A percentile compares a stretch with the other conserved stretches of the same genome.
phyloP scores from a whole-genome alignment of 2,113 vertebrate genomes.

The Rhombomys opimus region DNA sequence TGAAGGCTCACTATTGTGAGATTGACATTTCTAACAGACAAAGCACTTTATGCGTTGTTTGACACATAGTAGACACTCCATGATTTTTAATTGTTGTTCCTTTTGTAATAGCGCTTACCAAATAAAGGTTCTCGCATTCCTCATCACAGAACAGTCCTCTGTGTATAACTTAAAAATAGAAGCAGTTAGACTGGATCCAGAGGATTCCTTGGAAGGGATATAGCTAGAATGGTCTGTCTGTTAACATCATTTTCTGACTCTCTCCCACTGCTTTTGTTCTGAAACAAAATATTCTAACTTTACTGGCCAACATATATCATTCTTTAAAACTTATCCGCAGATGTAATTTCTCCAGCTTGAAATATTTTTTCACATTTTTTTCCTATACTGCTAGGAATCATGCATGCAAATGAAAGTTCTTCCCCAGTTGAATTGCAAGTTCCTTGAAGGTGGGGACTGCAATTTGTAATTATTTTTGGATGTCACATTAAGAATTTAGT shows the following conservation, averaged over 20 bases:
- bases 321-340: slow-evolving; percentile 2
- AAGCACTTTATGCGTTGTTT: neutral
- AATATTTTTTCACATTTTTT: slow-evolving; percentile 40
- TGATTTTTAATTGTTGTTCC: slow-evolving; percentile 51
- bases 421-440: slow-evolving; percentile 9
- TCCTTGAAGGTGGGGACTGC: slow-evolving; percentile 10
- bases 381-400: slow-evolving; percentile 21
- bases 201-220: neutral
- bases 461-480: slow-evolving; percentile 32
- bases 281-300: slow-evolving; percentile 50
- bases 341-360: neutral
- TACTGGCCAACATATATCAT: slow-evolving; percentile 13
- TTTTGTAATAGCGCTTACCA: slow-evolving; percentile 42
- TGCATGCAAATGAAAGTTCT: neutral
- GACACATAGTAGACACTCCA: neutral
- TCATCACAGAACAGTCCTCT: slow-evolving; percentile 16
- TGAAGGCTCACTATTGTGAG: slow-evolving; percentile 12
- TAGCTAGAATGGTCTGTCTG: neutral
- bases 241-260: neutral
- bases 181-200: neutral
- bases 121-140: neutral
- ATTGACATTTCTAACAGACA: slow-evolving; percentile 41
- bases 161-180: slow-evolving; percentile 28
- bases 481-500: slow-evolving; percentile 59
- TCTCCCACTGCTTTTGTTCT: neutral